Evolutionary conservation across 2,888 invertebrate species (phyloP).

Genomic region (Pachliopta kotzebuea): DNA sequence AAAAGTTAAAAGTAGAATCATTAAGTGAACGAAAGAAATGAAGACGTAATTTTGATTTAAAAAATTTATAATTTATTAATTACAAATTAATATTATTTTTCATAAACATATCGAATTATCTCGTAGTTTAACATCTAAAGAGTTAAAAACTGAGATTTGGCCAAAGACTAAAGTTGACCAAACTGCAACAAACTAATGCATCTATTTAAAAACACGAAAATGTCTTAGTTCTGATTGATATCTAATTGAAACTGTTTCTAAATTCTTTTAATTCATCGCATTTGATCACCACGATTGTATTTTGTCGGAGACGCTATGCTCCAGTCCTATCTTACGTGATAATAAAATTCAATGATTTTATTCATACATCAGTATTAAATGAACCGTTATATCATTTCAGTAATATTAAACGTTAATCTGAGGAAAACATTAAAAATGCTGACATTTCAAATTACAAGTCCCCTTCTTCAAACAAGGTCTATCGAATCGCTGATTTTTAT

Average conservation of each 20-base stretch:
- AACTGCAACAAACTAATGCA: background rate
- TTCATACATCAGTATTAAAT: no score
- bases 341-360: no score
- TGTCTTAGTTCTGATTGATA: background rate
- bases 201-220: background rate
- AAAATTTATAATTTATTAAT: no score
- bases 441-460: background rate
- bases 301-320: no score
- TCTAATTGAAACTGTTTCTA: background rate
- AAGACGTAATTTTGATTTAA: background rate
- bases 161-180: background rate
- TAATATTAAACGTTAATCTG: background rate
- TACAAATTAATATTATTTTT: background rate
- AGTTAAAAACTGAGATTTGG: no score
- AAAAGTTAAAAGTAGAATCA: background rate
- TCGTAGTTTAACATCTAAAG: background rate
- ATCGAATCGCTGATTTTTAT: conserved; percentile 1
- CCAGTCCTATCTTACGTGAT: no score
- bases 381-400: background rate
- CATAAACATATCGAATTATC: background rate
- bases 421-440: conserved; percentile 2
- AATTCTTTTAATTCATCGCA: no score
- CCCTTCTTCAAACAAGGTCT: conserved; percentile 3
- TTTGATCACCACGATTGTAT: no score
- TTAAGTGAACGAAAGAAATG: background rate